Evolutionary conservation across 2,113 vertebrate species (phyloP).

Genomic region (Psammodynastes pulverulentus): DNA sequence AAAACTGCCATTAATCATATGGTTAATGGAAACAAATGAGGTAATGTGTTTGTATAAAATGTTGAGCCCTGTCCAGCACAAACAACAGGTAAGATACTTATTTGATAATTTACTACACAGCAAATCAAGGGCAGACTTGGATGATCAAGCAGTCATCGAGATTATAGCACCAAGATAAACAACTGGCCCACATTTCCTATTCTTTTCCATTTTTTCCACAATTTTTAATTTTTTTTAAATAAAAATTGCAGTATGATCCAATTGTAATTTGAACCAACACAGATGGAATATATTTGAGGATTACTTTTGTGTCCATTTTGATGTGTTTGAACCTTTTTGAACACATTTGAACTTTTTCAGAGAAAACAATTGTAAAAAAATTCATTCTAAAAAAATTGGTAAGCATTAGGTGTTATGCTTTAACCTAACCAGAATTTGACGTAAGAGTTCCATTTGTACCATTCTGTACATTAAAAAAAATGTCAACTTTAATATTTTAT

Average conservation of each 20-base stretch:
- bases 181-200: background rate
- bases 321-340: no score
- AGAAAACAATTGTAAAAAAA: background rate
- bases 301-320: background rate
- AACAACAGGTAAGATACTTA: background rate
- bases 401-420: background rate
- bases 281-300: background rate
- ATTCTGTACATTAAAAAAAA: background rate
- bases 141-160: background rate
- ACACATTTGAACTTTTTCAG: background rate
- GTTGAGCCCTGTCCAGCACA: background rate
- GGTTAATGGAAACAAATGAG: background rate
- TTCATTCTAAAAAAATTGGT: background rate
- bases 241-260: background rate
- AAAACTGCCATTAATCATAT: background rate
- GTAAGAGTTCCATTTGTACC: background rate
- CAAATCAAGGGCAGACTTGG: background rate
- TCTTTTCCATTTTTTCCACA: background rate
- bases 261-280: background rate
- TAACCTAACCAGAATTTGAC: background rate
- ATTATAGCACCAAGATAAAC: background rate
- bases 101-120: background rate
- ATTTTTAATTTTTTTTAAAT: no score
- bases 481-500: background rate
- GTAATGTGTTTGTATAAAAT: background rate